Conservation (phyloP, 2,113 vertebrate species). For the Spea bombifrons region DNA sequence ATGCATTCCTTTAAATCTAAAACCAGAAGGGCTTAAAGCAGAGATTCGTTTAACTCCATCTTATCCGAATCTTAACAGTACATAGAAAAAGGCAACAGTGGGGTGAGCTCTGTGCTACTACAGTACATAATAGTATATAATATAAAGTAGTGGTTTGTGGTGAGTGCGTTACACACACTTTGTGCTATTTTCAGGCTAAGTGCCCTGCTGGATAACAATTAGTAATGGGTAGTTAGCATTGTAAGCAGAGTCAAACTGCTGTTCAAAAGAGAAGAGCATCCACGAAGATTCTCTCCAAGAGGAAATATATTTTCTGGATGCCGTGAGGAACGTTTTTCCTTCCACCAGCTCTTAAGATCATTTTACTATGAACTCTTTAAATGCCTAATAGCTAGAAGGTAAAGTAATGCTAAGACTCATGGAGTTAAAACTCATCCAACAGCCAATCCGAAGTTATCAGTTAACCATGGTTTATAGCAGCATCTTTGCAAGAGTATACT, state of each 20-base stretch:
- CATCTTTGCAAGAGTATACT: too few relatives aligned
- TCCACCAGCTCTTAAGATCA: too few relatives aligned
- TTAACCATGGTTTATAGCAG: too few relatives aligned
- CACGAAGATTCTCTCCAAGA: too few relatives aligned
- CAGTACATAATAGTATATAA: background rate
- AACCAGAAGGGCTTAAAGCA: background rate
- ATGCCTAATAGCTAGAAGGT: too few relatives aligned
- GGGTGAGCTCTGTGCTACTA: background rate
- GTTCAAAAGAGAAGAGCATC: background rate
- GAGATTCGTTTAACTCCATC: constrained; percentile 8
- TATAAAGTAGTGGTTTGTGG: background rate
- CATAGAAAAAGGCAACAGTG: background rate
- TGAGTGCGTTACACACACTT: background rate
- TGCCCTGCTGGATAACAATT: background rate
- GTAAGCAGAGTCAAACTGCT: background rate
- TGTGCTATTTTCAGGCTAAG: background rate
- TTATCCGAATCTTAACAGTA: background rate
- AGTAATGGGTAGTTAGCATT: background rate
- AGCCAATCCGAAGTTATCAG: too few relatives aligned
- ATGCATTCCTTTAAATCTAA: background rate
- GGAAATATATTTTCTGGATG: too few relatives aligned
- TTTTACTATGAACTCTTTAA: too few relatives aligned
- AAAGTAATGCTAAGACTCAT: too few relatives aligned
- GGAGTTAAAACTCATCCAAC: too few relatives aligned
- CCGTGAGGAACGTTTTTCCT: too few relatives aligned